Evolutionary conservation across 2,797 vertebrate genomes (phyloP).

Genomic region (Phaenicophaeus curvirostris): DNA sequence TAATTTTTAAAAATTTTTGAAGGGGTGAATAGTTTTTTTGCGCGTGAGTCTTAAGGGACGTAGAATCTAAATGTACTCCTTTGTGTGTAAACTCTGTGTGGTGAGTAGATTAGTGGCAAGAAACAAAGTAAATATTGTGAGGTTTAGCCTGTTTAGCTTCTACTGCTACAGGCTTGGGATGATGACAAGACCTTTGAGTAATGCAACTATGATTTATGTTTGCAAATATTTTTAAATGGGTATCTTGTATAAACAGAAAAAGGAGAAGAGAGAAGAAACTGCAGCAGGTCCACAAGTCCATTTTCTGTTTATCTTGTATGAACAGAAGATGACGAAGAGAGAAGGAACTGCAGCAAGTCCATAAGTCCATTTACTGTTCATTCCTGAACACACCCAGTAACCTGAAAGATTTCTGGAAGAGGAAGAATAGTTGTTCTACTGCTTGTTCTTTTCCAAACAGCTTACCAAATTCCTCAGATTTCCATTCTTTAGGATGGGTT

Average conservation of each 20-base stretch:
- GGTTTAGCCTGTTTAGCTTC: background rate
- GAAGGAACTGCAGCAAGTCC: background rate
- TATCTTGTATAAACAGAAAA: background rate
- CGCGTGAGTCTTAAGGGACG: background rate
- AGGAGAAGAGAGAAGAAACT: background rate
- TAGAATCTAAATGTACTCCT: background rate
- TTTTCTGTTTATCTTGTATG: background rate
- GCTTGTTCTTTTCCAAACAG: background rate
- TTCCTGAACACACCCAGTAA: background rate
- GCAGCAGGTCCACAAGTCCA: background rate
- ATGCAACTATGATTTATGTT: background rate
- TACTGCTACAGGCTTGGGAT: background rate
- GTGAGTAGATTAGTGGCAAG: background rate
- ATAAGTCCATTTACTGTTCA: background rate
- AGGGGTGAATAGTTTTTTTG: background rate
- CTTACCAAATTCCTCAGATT: background rate
- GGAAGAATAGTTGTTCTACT: background rate
- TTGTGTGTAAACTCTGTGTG: background rate
- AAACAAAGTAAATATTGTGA: slow-evolving; percentile 1
- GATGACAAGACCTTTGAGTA: background rate
- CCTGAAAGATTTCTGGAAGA: background rate
- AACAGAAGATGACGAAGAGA: background rate
- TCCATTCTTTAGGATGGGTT: background rate
- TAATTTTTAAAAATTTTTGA: slow-evolving; percentile 67
- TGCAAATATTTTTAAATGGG: background rate